Percentiles rank a stretch among this genome's conserved stretches.
Evolutionary conservation across 2,797 vertebrate genomes (phyloP).

Genomic region (Coreius guichenoti): DNA sequence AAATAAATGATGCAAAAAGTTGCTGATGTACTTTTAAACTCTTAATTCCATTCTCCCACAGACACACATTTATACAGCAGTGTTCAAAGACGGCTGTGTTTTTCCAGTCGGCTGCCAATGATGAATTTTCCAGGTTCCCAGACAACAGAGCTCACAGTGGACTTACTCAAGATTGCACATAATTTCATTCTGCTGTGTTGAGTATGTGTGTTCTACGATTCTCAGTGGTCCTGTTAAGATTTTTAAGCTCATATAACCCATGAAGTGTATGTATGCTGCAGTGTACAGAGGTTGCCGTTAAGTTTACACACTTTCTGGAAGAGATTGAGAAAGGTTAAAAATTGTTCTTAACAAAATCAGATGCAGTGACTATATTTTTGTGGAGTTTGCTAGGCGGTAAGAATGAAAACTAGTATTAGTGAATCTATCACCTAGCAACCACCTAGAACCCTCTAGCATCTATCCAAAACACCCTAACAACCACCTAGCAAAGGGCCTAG

Average conservation of each 20-base stretch:
- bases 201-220: background rate
- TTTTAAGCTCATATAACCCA: slow-evolving; percentile 28
- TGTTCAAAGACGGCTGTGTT: slow-evolving; percentile 31
- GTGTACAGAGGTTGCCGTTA: slow-evolving; percentile 9
- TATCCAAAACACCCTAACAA: background rate
- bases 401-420: background rate
- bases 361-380: background rate
- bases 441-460: background rate
- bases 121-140: slow-evolving; percentile 74
- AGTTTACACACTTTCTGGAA: slow-evolving; percentile 16
- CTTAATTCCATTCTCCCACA: background rate
- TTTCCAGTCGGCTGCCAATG: slow-evolving; percentile 60
- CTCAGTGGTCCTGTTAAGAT: slow-evolving; percentile 23
- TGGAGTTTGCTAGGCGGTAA: background rate
- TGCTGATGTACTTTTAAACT: background rate
- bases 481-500: background rate
- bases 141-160: slow-evolving; percentile 62
- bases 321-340: background rate
- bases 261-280: slow-evolving; percentile 1
- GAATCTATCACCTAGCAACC: background rate
- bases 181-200: slow-evolving; percentile 23
- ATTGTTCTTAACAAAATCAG: background rate
- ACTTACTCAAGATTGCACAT: slow-evolving; percentile 57
- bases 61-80: background rate
- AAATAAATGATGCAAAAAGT: background rate